A percentile compares a stretch with the other conserved stretches of the same genome.
Conservation (phyloP, 2,888 invertebrate species). For the Prosopocoilus inquinatus region DNA sequence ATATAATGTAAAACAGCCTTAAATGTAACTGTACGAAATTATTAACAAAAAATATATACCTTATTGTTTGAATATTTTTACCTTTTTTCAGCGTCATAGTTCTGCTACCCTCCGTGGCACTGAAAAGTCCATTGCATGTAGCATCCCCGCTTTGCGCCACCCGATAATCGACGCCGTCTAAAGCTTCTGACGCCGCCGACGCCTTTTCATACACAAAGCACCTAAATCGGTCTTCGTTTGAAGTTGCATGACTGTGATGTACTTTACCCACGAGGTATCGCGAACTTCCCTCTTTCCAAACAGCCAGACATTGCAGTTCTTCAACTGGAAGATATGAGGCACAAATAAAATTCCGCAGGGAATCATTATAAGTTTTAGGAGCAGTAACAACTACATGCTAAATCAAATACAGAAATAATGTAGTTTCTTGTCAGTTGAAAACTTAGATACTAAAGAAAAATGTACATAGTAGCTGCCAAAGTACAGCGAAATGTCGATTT, state of each 20-base stretch:
- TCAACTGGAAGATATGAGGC: constrained; percentile 64
- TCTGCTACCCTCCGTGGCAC: constrained; percentile 82
- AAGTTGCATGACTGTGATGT: constrained; percentile 84
- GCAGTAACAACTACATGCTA: too few species aligned
- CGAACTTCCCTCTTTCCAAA: constrained; percentile 92
- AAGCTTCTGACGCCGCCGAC: constrained; percentile 48
- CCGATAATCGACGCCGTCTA: constrained; percentile 66
- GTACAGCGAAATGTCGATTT: too few species aligned
- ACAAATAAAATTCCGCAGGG: too few species aligned
- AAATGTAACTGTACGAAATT: neutral
- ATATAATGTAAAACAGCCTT: constrained; percentile 2
- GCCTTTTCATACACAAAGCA: constrained; percentile 94
- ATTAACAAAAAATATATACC: neutral
- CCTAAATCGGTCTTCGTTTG: constrained; percentile 89
- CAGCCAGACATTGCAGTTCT: constrained; percentile 86
- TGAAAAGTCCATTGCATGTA: constrained; percentile 89
- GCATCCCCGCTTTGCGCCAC: constrained; percentile 92
- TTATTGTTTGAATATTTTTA: constrained; percentile 37
- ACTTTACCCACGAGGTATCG: constrained; percentile 88
- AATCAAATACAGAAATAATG: too few species aligned
- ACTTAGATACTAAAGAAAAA: too few species aligned
- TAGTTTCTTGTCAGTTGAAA: too few species aligned
- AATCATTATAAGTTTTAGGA: too few species aligned
- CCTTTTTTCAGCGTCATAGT: constrained; percentile 82
- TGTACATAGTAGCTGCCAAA: too few species aligned